Conservation (phyloP, 2,797 vertebrate species). For the Muraenolepis orangiensis region DNA sequence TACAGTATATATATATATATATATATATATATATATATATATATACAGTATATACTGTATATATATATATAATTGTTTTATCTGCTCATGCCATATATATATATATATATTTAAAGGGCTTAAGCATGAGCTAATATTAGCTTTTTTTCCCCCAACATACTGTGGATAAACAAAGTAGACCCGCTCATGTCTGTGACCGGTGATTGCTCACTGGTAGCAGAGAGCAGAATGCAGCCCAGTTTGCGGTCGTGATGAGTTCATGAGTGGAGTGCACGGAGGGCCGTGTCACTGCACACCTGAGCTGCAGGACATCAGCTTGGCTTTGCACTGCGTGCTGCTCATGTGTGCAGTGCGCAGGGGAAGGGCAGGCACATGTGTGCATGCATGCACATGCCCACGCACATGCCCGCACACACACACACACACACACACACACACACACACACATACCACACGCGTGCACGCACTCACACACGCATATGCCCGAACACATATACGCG, state of each 20-base stretch:
- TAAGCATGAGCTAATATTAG: conserved; percentile 71
- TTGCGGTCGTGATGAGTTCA: no score
- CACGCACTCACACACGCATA: background rate
- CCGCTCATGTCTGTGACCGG: conserved; percentile 32
- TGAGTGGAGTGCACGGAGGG: background rate
- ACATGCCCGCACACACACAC: no score
- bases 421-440: background rate
- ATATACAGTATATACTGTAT: background rate
- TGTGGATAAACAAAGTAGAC: conserved; percentile 59
- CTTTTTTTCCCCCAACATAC: conserved; percentile 56
- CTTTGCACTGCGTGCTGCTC: no score
- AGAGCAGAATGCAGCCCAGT: conserved; percentile 26
- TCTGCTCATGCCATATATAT: no score
- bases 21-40: no score
- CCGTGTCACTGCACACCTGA: background rate
- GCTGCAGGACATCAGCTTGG: background rate
- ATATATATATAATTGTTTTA: no score
- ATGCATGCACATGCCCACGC: no score
- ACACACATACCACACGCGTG: background rate
- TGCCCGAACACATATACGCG: background rate
- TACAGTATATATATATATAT: background rate
- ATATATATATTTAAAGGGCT: background rate
- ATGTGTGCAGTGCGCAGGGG: no score
- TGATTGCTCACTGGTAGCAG: conserved; percentile 14
- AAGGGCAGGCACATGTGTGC: background rate